Percentiles rank a stretch among this genome's conserved stretches.
phyloP scores from a whole-genome alignment of 1,140 invertebrate genomes.

The Drosophila carrolli region DNA sequence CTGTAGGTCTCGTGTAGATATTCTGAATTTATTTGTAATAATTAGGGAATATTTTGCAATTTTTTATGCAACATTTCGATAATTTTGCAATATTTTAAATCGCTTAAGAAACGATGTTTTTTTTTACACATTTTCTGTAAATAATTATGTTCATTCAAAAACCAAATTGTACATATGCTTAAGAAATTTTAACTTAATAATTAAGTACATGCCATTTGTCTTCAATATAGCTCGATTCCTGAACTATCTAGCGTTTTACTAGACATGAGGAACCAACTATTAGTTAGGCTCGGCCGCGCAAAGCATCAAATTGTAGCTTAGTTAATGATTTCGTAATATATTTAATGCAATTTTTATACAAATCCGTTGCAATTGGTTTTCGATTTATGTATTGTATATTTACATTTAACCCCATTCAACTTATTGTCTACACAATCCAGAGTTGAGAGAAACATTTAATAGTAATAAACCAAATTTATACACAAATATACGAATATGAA shows the following conservation, averaged over 20 bases:
- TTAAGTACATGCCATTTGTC: conserved; percentile 37
- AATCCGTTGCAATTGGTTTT: neutral
- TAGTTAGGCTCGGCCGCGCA: conserved; percentile 15
- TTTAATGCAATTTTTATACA: conserved; percentile 1
- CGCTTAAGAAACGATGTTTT: neutral
- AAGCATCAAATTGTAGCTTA: conserved; percentile 24
- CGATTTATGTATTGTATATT: neutral
- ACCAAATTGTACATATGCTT: conserved; percentile 29
- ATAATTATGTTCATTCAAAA: conserved; percentile 5
- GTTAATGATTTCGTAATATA: conserved; percentile 3
- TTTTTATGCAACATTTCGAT: neutral
- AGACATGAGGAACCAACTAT: neutral
- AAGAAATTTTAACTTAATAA: conserved; percentile 1
- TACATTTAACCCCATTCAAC: conserved; percentile 1
- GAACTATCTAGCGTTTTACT: neutral
- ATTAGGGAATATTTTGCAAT: neutral
- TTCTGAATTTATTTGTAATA: conserved; percentile 31
- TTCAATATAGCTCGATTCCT: conserved; percentile 26
- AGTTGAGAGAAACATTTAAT: neutral
- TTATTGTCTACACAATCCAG: neutral
- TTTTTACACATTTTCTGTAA: conserved; percentile 19
- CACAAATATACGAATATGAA: neutral
- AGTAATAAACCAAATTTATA: conserved; percentile 10
- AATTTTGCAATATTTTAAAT: conserved; percentile 5
- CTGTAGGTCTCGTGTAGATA: conserved; percentile 35